phyloP scores from a whole-genome alignment of 2,888 invertebrate genomes.

The Lamellibrachia columna region DNA sequence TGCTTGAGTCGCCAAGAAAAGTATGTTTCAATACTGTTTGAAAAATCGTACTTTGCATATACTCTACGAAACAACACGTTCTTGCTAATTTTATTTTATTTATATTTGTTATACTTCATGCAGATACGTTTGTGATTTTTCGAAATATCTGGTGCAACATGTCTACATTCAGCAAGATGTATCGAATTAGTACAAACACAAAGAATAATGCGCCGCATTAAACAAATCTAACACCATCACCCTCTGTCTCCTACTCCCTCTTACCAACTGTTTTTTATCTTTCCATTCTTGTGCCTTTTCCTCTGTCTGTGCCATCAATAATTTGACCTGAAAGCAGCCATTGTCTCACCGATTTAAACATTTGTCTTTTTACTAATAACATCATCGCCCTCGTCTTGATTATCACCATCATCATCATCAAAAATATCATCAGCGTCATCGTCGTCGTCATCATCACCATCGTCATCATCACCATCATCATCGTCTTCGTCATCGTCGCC shows the following conservation, averaged over 20 bases:
- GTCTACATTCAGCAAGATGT: neutral
- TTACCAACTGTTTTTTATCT: slow-evolving; percentile 11
- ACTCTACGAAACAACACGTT: too few species aligned
- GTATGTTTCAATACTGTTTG: too few species aligned
- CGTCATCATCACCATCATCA: too few species aligned
- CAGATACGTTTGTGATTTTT: neutral
- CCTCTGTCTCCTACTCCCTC: neutral
- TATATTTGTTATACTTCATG: too few species aligned
- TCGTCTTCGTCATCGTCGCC: too few species aligned
- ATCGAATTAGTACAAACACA: neutral
- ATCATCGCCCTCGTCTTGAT: too few species aligned
- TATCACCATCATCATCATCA: neutral
- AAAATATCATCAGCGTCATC: neutral
- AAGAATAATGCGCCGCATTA: neutral
- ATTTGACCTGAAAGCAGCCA: neutral
- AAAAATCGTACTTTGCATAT: too few species aligned
- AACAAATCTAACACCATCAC: neutral
- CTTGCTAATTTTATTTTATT: too few species aligned
- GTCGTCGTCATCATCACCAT: too few species aligned
- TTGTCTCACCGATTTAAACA: neutral
- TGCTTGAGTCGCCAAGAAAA: neutral
- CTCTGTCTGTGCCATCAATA: neutral
- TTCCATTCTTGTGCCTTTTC: neutral
- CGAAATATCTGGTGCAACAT: neutral
- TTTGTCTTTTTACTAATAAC: neutral